A percentile compares a stretch with the other conserved stretches of the same genome.
Evolutionary conservation across 2,113 vertebrate species (phyloP).

Genomic region (Clarias macrocephalus): DNA sequence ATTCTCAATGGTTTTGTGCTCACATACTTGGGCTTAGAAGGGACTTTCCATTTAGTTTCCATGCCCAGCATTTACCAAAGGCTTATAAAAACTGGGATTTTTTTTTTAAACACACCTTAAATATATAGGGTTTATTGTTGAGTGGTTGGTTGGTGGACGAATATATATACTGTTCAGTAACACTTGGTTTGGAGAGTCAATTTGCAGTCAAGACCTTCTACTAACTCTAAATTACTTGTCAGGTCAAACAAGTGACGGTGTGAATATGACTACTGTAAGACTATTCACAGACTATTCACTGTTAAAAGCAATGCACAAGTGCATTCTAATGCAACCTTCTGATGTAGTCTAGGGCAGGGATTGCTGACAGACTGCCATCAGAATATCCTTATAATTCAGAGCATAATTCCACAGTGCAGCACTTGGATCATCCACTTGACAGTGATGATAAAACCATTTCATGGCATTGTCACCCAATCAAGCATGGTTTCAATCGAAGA

Average conservation of each 20-base stretch:
- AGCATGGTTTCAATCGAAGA: neutral
- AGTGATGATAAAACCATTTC: neutral
- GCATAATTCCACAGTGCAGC: neutral
- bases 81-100: constrained; percentile 9
- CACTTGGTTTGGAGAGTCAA: no score
- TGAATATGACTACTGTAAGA: neutral
- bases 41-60: constrained; percentile 41
- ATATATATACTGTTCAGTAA: no score
- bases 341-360: neutral
- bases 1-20: constrained; percentile 10
- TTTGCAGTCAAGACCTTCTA: neutral
- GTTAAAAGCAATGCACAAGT: neutral
- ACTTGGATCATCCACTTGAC: neutral
- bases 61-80: constrained; percentile 25
- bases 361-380: neutral
- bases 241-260: neutral
- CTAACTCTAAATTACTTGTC: neutral
- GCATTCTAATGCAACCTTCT: neutral
- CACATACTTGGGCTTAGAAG: constrained; percentile 27
- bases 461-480: neutral
- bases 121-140: neutral
- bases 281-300: neutral
- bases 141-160: neutral
- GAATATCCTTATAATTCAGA: neutral
- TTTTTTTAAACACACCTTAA: constrained; percentile 11